phyloP scores from a whole-genome alignment of 2,888 invertebrate species.

The Himalopsyche anomala region DNA sequence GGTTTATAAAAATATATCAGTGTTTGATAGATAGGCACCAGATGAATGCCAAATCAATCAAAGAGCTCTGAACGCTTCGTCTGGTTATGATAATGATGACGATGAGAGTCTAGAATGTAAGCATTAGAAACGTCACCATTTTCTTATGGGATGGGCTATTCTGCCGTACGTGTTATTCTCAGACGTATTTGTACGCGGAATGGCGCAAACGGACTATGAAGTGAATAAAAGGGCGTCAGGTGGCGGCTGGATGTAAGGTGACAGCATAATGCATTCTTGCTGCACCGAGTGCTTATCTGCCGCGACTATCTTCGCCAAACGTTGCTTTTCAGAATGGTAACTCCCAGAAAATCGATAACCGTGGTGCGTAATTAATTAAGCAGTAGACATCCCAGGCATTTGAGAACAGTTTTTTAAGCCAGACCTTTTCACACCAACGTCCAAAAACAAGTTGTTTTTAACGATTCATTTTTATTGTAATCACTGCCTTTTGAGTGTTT shows the following conservation, averaged over 20 bases:
- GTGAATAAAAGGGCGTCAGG: slow-evolving; percentile 60
- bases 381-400: too few species aligned
- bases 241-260: slow-evolving; percentile 56
- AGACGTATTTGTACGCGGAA: slow-evolving; percentile 49
- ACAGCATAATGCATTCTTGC: slow-evolving; percentile 62
- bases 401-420: too few species aligned
- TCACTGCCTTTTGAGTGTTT: too few species aligned
- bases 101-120: too few species aligned
- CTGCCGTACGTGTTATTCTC: slow-evolving; percentile 33
- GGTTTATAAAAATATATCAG: too few species aligned
- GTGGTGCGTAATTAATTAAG: slow-evolving; percentile 4
- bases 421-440: too few species aligned
- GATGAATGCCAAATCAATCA: too few species aligned
- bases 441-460: too few species aligned
- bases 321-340: slow-evolving; percentile 26
- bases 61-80: too few species aligned
- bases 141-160: neutral
- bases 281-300: slow-evolving; percentile 46
- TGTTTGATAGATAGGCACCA: too few species aligned
- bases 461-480: too few species aligned
- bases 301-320: slow-evolving; percentile 47
- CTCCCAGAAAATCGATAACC: slow-evolving; percentile 13
- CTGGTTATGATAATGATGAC: too few species aligned
- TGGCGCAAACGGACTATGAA: slow-evolving; percentile 56
- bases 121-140: neutral